These are phyloP conservation scores for Ochotona princeps DNA, from an alignment of 2,113 vertebrate genomes.

Conservation along the genomic window DNA sequence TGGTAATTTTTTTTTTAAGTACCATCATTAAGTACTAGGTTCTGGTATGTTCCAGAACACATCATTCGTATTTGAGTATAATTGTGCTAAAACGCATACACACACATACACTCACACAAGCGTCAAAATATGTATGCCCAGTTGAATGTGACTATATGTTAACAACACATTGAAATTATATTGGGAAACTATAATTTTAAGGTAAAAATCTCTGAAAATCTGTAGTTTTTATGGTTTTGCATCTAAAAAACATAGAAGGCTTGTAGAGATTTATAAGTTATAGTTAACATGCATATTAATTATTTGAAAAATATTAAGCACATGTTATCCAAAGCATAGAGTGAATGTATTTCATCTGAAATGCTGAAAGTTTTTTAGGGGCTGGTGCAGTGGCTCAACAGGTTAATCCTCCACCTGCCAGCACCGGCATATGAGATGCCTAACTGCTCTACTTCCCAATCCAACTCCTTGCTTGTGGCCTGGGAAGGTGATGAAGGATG, in stretches of 20 bases:
- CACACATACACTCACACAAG: too few relatives aligned
- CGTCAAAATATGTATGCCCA: not conserved
- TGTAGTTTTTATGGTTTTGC: not conserved
- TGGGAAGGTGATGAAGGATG: too few relatives aligned
- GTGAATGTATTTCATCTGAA: too few relatives aligned
- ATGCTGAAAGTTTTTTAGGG: too few relatives aligned
- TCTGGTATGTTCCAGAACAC: not conserved
- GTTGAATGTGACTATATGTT: not conserved
- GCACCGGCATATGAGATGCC: too few relatives aligned
- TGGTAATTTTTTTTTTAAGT: not conserved
- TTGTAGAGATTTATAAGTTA: not conserved
- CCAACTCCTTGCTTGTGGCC: too few relatives aligned
- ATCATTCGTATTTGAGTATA: not conserved
- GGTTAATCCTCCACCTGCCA: too few relatives aligned
- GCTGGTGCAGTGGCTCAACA: too few relatives aligned
- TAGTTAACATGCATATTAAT: not conserved
- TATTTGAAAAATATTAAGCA: not conserved
- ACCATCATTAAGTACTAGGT: not conserved
- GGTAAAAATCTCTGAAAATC: constrained; percentile 35
- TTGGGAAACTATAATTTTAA: constrained; percentile 41
- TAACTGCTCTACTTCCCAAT: too few relatives aligned
- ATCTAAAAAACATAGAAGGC: not conserved
- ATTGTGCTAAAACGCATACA: not conserved
- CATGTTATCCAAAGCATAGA: not conserved
- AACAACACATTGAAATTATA: not conserved